Base-by-base conservation (phyloP, 2,113 vertebrate species). In the Sturnira hondurensis region DNA sequence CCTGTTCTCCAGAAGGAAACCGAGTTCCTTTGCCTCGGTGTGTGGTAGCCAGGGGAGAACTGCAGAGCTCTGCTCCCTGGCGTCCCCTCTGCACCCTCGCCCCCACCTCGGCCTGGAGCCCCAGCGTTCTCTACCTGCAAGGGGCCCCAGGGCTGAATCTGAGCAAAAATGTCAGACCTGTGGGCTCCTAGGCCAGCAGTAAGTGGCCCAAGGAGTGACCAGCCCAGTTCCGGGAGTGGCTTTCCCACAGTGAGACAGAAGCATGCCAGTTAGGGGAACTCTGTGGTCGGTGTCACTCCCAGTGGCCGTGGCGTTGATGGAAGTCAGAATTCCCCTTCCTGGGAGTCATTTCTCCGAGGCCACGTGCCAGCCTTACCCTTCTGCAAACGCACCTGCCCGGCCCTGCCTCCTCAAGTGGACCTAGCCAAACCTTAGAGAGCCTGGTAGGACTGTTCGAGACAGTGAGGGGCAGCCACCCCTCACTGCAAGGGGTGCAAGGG, bases 211-310 rank as follows among this genome's bases (percentile, higher is more conserved):
- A 15, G 38, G 50, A 8, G 61, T 9, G 22, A 65, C 45, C 17
- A n/a, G 58, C 43, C n/a, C 0, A 0, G 52, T 52, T 61, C 70
- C 52, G 7, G 1, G 13, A 24, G 6, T 33, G 16, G 54, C 22
- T 68, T 84, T 24, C 31, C 24, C 7, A 7, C n/a, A 0, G 4
- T 36, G 12, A 89, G 61, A 70, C 47, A 15, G 28, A 89, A 28
- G 31, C 4, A 6, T 61, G 5, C 11, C 2, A 14, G 70, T 17
- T 31, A 4, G 38, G 47, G 50, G 8, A 61, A 13, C 61, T 43
- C 24, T 15, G 16, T 3, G 17, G 2, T 4, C 10, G 0, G 14
- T 2, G 0, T 14, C 43, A 0, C 31, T 61, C 24, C 84, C n/a
- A n/a, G 41, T 16, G 31, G 28, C 61, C 7, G 61, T 1, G 1